phyloP scores from a whole-genome alignment of 2,113 vertebrate species.

The Psophia crepitans region DNA sequence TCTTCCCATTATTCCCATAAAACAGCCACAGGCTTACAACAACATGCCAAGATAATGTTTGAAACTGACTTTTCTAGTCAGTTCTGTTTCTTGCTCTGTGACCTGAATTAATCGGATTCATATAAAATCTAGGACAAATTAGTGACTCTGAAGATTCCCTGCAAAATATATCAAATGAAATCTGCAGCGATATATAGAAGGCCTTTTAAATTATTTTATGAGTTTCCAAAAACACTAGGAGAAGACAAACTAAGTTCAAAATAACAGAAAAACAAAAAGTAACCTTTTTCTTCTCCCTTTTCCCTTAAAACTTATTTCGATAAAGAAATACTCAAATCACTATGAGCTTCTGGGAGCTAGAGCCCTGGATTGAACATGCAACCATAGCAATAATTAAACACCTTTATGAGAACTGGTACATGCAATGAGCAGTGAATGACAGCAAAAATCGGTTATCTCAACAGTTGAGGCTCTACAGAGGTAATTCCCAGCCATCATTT shows the following conservation, averaged over 20 bases:
- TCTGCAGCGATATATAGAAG: background rate
- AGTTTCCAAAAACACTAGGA: background rate
- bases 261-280: background rate
- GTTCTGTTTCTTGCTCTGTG: background rate
- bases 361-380: background rate
- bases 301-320: background rate
- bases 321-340: background rate
- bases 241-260: background rate
- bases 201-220: background rate
- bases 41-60: background rate
- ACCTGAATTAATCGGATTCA: background rate
- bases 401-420: background rate
- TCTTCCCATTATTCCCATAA: background rate
- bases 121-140: conserved; percentile 3
- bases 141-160: background rate
- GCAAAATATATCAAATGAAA: background rate
- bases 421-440: background rate
- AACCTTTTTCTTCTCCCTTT: background rate
- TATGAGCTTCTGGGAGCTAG: background rate
- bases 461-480: background rate
- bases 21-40: background rate
- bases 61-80: background rate
- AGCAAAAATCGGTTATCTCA: background rate
- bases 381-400: background rate
- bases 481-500: background rate